phyloP scores from a whole-genome alignment of 1,140 invertebrate genomes.

The Cephus cinctus region DNA sequence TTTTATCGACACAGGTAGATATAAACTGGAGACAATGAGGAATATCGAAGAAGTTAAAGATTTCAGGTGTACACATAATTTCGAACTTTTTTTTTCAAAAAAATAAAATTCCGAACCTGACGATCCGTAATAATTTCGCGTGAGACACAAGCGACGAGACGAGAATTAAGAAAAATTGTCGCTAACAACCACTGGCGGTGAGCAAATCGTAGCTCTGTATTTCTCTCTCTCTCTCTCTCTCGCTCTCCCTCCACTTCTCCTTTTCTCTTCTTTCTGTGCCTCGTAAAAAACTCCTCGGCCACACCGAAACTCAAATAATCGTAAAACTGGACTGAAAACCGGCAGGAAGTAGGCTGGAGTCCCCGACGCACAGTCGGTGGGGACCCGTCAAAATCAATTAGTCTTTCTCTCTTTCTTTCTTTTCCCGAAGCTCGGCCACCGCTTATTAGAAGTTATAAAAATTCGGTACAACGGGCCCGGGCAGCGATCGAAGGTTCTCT shows the following conservation, averaged over 20 bases:
- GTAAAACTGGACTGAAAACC: constrained; percentile 35
- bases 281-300: constrained; percentile 37
- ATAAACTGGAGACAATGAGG: no score
- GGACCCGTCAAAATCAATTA: constrained; percentile 41
- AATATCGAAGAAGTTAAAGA: no score
- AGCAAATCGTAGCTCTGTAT: constrained; percentile 32
- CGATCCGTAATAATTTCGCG: no score
- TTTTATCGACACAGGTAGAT: no score
- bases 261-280: no score
- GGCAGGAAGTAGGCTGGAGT: constrained; percentile 30
- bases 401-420: constrained; percentile 19
- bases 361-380: no score
- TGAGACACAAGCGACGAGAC: neutral
- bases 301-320: constrained; percentile 34
- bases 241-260: no score
- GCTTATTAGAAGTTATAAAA: constrained; percentile 40
- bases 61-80: no score
- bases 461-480: constrained; percentile 22
- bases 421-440: constrained; percentile 18
- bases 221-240: no score
- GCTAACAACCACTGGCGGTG: constrained; percentile 35
- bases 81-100: no score
- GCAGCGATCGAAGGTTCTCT: constrained; percentile 20
- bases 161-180: constrained; percentile 35
- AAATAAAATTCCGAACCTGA: no score